These are phyloP conservation scores for Pangasius sanitwongsei DNA, from an alignment of 2,797 vertebrate genomes.

Conservation along the genomic window DNA sequence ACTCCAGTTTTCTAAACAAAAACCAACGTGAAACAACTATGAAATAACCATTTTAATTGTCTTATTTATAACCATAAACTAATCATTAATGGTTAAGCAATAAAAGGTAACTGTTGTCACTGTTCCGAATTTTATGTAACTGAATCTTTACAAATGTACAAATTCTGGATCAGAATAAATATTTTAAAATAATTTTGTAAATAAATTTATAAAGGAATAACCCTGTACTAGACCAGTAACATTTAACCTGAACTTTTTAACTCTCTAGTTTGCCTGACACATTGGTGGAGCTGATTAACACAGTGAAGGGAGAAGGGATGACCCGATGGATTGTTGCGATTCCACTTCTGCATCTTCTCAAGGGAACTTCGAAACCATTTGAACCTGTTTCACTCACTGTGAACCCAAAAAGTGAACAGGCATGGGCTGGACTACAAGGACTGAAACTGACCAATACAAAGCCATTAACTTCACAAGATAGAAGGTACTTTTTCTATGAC, in stretches of 20 bases:
- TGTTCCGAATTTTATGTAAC: neutral
- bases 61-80: neutral
- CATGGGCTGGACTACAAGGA: slow-evolving; percentile 73
- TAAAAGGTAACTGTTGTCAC: neutral
- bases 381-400: slow-evolving; percentile 6
- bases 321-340: slow-evolving; percentile 78
- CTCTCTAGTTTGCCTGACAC: slow-evolving; percentile 61
- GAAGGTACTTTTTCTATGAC: slow-evolving; percentile 58
- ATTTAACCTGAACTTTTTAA: neutral
- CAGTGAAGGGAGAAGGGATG: neutral
- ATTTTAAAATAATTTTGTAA: neutral
- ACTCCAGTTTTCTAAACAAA: neutral
- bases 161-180: neutral
- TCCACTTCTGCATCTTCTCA: slow-evolving; percentile 82
- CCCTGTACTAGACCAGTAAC: neutral
- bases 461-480: slow-evolving; percentile 28
- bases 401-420: rapidly evolving
- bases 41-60: neutral
- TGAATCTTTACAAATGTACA: neutral
- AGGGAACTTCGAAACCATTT: slow-evolving; percentile 54
- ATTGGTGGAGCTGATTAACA: slow-evolving; percentile 51
- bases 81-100: neutral
- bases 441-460: slow-evolving; percentile 31
- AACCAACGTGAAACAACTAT: neutral
- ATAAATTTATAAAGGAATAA: neutral